These are phyloP conservation scores for Aricia agestis DNA, from an alignment of 1,140 invertebrate genomes.

Conservation along the genomic window DNA sequence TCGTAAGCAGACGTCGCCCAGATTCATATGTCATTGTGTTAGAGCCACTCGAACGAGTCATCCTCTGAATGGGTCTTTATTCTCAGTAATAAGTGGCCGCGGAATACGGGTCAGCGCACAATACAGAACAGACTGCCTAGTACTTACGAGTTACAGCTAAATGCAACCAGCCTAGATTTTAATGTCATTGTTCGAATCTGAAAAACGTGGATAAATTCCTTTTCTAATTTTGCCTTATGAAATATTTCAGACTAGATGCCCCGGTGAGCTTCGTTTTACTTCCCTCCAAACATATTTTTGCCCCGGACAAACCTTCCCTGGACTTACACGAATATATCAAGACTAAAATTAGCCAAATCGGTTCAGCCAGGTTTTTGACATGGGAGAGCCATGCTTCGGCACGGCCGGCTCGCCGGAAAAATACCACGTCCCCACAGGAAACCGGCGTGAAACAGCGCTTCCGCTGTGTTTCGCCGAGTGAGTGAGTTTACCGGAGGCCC, in stretches of 20 bases:
- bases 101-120: constrained; percentile 2
- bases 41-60: background rate
- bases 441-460: too few relatives aligned
- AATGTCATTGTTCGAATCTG: background rate
- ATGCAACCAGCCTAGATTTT: background rate
- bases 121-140: background rate
- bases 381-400: too few relatives aligned
- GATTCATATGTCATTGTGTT: background rate
- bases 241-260: background rate
- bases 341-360: too few relatives aligned
- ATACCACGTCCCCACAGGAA: too few relatives aligned
- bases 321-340: too few relatives aligned
- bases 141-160: background rate
- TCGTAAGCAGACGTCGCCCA: background rate
- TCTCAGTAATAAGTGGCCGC: background rate
- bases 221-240: background rate
- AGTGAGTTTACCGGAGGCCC: too few relatives aligned
- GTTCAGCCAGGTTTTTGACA: too few relatives aligned
- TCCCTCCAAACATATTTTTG: too few relatives aligned
- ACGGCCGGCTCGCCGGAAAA: too few relatives aligned
- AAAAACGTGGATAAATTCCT: background rate
- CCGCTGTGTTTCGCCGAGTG: too few relatives aligned
- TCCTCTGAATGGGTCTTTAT: constrained; percentile 3
- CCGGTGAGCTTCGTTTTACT: too few relatives aligned
- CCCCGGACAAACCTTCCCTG: too few relatives aligned